Conservation (phyloP, 2,888 invertebrate species). For the Mycalesis mineus region DNA sequence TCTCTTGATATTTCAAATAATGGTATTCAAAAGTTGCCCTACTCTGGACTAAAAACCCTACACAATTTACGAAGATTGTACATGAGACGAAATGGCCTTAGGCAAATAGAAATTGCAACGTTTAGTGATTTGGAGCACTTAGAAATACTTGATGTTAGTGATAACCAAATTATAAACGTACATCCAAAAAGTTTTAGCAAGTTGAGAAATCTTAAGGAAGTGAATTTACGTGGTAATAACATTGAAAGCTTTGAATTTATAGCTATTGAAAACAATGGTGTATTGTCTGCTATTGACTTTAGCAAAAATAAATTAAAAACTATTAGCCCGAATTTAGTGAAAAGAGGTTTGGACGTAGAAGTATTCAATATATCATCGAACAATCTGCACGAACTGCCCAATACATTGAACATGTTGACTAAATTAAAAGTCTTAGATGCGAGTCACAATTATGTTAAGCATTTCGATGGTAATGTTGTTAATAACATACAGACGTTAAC, state of each 20-base stretch:
- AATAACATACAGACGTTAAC: constrained; percentile 83
- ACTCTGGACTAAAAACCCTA: constrained; percentile 81
- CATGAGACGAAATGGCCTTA: constrained; percentile 85
- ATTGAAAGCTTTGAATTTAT: constrained; percentile 84
- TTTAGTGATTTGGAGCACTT: constrained; percentile 84
- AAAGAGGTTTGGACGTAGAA: constrained; percentile 82
- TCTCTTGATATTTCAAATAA: constrained; percentile 87
- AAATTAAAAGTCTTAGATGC: constrained; percentile 85
- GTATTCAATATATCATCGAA: constrained; percentile 88
- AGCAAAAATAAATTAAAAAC: constrained; percentile 86
- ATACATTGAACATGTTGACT: constrained; percentile 82
- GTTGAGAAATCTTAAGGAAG: constrained; percentile 80
- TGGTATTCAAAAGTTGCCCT: constrained; percentile 83
- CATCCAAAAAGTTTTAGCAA: constrained; percentile 82
- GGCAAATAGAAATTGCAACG: constrained; percentile 82
- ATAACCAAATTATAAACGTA: constrained; percentile 84
- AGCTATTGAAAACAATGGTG: constrained; percentile 81
- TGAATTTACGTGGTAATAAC: constrained; percentile 87
- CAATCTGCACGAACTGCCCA: constrained; percentile 83
- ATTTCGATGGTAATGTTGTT: constrained; percentile 83
- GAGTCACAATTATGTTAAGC: constrained; percentile 86
- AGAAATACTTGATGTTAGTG: constrained; percentile 85
- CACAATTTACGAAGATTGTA: constrained; percentile 83
- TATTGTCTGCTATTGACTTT: constrained; percentile 83
- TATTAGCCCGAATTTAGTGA: constrained; percentile 81